phyloP scores from a whole-genome alignment of 2,113 vertebrate species.

The Pedionomus torquatus region DNA sequence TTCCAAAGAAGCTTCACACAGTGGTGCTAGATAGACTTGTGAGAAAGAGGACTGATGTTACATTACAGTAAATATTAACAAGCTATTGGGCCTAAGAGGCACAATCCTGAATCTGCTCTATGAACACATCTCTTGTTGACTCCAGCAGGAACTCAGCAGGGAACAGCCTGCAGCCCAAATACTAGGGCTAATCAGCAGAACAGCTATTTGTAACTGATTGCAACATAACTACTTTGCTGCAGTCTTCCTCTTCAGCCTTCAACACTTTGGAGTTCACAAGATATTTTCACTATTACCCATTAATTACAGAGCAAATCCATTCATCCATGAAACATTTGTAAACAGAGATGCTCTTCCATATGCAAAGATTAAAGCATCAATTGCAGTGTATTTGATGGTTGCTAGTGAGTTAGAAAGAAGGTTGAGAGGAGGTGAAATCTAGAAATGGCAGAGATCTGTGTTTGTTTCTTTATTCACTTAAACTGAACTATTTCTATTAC shows the following conservation, averaged over 20 bases:
- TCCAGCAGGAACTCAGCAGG: background rate
- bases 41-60: background rate
- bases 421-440: background rate
- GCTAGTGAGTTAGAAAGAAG: background rate
- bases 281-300: background rate
- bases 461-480: background rate
- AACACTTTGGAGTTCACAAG: background rate
- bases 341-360: background rate
- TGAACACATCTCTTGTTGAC: background rate
- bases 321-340: background rate
- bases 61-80: background rate
- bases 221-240: background rate
- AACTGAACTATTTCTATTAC: background rate
- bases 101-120: background rate
- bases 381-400: background rate
- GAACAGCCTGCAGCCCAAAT: background rate
- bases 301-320: background rate
- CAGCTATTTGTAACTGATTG: background rate
- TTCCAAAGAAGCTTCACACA: constrained; percentile 7
- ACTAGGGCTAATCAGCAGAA: background rate
- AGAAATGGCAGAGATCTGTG: background rate
- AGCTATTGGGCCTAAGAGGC: background rate
- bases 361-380: background rate
- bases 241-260: background rate
- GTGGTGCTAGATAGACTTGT: background rate